Evolutionary conservation across 2,113 vertebrate species (phyloP).

Genomic region (Crocuta crocuta): DNA sequence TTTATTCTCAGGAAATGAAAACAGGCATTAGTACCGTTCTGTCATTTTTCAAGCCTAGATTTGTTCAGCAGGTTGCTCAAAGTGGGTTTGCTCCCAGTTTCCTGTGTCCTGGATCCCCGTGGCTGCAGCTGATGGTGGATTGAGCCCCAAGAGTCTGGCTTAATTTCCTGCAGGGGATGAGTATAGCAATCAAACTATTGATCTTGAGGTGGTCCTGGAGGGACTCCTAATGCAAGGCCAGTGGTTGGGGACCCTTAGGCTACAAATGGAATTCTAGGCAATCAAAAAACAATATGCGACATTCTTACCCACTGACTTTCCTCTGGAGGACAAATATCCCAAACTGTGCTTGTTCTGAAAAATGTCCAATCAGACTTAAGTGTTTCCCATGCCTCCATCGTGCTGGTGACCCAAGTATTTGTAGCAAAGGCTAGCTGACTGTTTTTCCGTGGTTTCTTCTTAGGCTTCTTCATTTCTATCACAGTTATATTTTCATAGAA

Average conservation of each 20-base stretch:
- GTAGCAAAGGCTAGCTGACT: not conserved
- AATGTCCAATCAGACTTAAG: not conserved
- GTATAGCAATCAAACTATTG: not conserved
- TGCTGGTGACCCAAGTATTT: no score
- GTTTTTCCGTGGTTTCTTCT: not conserved
- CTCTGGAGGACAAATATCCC: not conserved
- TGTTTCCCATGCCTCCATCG: not conserved
- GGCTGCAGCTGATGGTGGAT: not conserved
- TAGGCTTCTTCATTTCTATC: not conserved
- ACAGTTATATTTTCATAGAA: not conserved
- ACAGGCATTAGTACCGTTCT: not conserved
- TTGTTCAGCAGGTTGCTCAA: not conserved
- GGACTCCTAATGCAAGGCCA: not conserved
- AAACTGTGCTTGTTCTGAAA: not conserved
- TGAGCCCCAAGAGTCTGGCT: not conserved
- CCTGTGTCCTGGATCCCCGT: not conserved
- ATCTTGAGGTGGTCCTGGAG: not conserved
- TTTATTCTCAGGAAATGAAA: not conserved
- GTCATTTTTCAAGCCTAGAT: slow-evolving; percentile 34
- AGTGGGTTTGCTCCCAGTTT: not conserved
- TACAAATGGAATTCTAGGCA: not conserved
- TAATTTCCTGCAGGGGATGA: slow-evolving; percentile 52
- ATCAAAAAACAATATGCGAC: slow-evolving; percentile 4
- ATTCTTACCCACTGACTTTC: not conserved
- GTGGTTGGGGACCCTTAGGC: not conserved